These are phyloP conservation scores for Myodes glareolus DNA, from an alignment of 2,113 vertebrate species.

Conservation along the genomic window DNA sequence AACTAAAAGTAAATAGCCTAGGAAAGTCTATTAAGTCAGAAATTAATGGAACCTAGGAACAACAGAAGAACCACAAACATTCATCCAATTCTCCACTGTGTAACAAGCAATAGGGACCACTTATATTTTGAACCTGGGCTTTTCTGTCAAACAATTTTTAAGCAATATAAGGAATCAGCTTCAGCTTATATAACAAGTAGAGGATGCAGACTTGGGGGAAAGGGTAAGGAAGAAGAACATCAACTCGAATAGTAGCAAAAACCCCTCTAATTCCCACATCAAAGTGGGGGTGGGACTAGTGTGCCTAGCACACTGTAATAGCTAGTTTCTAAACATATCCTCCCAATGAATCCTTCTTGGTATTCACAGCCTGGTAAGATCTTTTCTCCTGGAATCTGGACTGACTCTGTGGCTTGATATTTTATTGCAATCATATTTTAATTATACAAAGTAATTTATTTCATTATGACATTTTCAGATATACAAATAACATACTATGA, in stretches of 20 bases:
- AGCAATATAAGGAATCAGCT: background rate
- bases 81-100: background rate
- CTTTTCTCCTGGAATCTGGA: background rate
- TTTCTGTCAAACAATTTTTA: background rate
- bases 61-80: background rate
- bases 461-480: background rate
- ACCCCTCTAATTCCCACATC: slow-evolving; percentile 7
- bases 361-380: background rate
- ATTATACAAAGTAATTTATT: background rate
- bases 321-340: background rate
- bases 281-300: background rate
- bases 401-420: background rate
- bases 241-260: slow-evolving; percentile 6
- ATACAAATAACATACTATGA: background rate
- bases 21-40: background rate
- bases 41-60: background rate
- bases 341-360: background rate
- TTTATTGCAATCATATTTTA: background rate
- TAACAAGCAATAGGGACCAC: background rate
- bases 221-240: background rate
- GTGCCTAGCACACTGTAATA: background rate
- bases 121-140: background rate
- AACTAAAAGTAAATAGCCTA: background rate
- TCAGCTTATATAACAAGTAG: background rate
- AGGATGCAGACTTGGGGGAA: background rate